Conservation (phyloP, 2,113 vertebrate genomes). For the Cinclus cinclus region DNA sequence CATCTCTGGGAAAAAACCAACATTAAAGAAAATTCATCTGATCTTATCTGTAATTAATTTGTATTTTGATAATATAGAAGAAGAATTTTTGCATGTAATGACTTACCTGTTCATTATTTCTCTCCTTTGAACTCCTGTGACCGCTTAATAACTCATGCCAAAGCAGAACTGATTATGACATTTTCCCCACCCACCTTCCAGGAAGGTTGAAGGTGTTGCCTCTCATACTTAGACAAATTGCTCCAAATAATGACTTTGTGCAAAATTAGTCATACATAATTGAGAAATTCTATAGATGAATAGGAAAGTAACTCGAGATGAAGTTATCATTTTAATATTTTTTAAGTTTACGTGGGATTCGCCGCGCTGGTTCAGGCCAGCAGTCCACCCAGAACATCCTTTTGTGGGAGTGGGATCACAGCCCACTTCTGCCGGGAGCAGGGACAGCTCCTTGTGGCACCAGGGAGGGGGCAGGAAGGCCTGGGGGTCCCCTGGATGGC, state of each 20-base stretch:
- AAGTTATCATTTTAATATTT: constrained; percentile 73
- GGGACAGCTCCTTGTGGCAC: background rate
- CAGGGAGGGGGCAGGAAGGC: background rate
- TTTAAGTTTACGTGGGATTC: constrained; percentile 47
- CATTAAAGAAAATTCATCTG: constrained; percentile 78
- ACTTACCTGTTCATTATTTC: constrained; percentile 81
- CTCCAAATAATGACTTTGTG: constrained; percentile 85
- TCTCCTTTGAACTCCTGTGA: constrained; percentile 81
- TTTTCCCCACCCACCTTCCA: constrained; percentile 74
- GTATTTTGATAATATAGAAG: constrained; percentile 81
- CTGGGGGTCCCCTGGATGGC: background rate
- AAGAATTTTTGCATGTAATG: constrained; percentile 79
- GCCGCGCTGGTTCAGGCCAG: background rate
- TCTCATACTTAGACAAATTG: constrained; percentile 83
- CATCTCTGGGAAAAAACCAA: constrained; percentile 77
- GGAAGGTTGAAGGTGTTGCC: constrained; percentile 79
- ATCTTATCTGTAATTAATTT: constrained; percentile 86
- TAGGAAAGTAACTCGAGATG: constrained; percentile 69
- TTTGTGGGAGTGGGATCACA: background rate
- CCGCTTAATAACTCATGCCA: constrained; percentile 75
- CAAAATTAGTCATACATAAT: constrained; percentile 87
- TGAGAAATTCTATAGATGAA: constrained; percentile 81
- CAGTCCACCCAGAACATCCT: background rate
- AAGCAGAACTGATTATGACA: constrained; percentile 68
- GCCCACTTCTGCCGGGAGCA: background rate